Conservation (phyloP, 2,113 vertebrate species). For the Corynorhinus townsendii region DNA sequence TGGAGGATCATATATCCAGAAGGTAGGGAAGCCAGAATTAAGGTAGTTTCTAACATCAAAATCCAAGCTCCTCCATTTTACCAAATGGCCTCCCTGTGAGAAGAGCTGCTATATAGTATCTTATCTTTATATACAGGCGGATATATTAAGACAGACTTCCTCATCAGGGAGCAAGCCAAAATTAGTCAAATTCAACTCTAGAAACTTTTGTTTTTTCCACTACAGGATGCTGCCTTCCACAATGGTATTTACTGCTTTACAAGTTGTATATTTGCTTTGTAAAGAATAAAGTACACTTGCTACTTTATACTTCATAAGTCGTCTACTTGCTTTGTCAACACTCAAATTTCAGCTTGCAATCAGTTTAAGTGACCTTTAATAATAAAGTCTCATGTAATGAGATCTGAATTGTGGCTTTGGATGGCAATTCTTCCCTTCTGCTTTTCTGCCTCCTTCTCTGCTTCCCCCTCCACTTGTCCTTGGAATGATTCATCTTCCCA, state of each 20-base stretch:
- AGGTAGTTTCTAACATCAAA: not conserved
- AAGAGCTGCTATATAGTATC: not conserved
- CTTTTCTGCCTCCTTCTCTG: not conserved
- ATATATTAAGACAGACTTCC: not conserved
- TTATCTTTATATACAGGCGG: not conserved
- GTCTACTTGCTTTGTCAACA: not conserved
- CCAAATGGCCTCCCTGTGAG: not conserved
- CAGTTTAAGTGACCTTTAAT: not conserved
- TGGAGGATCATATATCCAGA: not conserved
- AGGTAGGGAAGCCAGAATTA: not conserved
- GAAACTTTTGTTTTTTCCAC: not conserved
- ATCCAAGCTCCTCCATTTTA: not conserved
- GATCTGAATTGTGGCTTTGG: not conserved
- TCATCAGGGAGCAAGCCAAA: not conserved
- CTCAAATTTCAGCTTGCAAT: not conserved
- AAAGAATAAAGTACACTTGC: not conserved
- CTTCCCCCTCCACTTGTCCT: not conserved
- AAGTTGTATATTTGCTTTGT: not conserved
- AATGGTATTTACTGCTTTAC: not conserved
- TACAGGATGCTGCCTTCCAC: accelerated
- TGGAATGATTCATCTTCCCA: conserved; percentile 50
- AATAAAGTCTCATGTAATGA: not conserved
- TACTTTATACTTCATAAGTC: not conserved
- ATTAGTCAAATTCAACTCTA: not conserved
- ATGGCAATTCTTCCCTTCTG: not conserved